Evolutionary conservation across 2,888 invertebrate species (phyloP), one percentile per base, ranked within the genome.

Genomic region (Camponotus fellah): DNA sequence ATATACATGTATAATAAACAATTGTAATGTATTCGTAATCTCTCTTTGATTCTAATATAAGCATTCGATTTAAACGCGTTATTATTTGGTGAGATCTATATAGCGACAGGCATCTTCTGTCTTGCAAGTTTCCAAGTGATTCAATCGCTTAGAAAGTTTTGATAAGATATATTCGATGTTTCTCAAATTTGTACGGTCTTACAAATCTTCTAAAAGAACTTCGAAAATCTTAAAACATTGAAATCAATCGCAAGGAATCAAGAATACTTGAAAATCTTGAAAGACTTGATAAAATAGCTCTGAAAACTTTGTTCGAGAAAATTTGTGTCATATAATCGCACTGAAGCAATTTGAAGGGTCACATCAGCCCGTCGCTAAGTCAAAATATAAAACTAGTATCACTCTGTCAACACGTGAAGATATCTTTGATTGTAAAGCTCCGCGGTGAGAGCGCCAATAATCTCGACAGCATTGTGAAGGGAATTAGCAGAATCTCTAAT

Each of bases 401-500:
- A 92, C 88, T 94, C 94, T 40, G 90, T 93, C 82, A 94, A 84
- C 60, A 93, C 92, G 85, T 94, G 95, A 77, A 95, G 89, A 84
- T 94, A 95, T 88, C 93, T 92, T 88, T 93, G 92, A 86, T 88
- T 95, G 90, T 96, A 96, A 83, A 96, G 95, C 88, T 96, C 95
- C 79, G 94, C 95, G 0, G 95, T 94, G n/a, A 96, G 92, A 43
- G 93, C 92, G 56, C 95, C 94, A 66, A 96, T 92, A 79, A 96
- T 95, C 9, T 94, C 92, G 66, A 95, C 93, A 4, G 95, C 95
- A 87, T 96, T 96, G 90, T 96, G 96, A 80, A 96, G 92, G 0
- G 96, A 96, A 93, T 96, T 96, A 60, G 94, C 95, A 9, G 96
- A 95, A 89, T 96, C 96, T 89, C 95, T 95, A 85, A 96, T 96